A percentile compares a stretch with the other conserved stretches of the same genome.
phyloP scores from a whole-genome alignment of 53 echinoderm and acorn worm species.

The Glandiceps talaboti region DNA sequence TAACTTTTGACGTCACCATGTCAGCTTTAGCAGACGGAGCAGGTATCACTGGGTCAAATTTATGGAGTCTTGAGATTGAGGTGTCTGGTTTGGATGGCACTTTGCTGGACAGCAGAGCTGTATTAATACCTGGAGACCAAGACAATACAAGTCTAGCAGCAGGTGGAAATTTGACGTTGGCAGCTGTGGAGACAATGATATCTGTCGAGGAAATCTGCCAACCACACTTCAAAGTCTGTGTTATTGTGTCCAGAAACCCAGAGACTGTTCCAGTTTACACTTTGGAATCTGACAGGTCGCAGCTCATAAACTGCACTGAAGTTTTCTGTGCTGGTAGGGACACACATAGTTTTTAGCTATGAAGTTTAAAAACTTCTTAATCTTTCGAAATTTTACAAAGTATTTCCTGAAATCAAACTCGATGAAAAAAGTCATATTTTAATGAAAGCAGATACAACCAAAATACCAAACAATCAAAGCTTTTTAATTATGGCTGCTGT shows the following conservation, averaged over 20 bases:
- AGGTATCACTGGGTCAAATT: not conserved
- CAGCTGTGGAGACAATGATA: not conserved
- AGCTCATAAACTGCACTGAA: not conserved
- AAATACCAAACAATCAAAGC: too few species aligned
- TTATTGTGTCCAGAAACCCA: not conserved
- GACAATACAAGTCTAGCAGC: not conserved
- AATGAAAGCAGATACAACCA: too few species aligned
- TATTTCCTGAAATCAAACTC: too few species aligned
- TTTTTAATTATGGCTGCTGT: too few species aligned
- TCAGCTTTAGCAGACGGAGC: not conserved
- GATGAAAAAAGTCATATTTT: too few species aligned
- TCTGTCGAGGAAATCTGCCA: not conserved
- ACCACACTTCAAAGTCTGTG: not conserved
- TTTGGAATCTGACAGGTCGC: not conserved
- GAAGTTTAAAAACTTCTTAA: too few species aligned
- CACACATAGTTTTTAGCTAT: too few species aligned
- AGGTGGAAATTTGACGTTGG: not conserved
- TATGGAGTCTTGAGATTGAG: not conserved
- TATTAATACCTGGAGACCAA: not conserved
- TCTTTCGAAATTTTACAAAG: too few species aligned
- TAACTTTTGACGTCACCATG: not conserved
- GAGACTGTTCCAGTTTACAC: not conserved
- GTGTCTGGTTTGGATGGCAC: not conserved
- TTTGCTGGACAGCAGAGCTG: not conserved
- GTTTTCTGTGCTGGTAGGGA: not conserved